These are phyloP conservation scores for Catharus bicknelli DNA, from an alignment of 2,113 vertebrate genomes.

Conservation along the genomic window DNA sequence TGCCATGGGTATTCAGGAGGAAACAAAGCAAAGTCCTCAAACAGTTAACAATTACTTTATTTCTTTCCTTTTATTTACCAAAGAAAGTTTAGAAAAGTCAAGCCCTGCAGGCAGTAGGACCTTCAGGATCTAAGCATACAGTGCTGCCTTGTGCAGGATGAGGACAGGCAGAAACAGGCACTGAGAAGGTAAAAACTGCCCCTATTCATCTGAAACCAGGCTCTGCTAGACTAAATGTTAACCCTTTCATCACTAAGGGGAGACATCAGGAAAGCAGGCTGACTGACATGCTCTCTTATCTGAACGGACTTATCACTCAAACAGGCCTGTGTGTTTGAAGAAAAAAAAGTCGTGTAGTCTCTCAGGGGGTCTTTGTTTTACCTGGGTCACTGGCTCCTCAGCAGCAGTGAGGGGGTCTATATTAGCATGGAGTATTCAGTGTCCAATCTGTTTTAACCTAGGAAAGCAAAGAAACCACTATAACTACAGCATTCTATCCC, in stretches of 20 bases:
- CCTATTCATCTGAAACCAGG: constrained; percentile 39
- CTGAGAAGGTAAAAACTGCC: constrained; percentile 29
- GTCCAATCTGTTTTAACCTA: not conserved
- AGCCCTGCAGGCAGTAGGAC: not conserved
- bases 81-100: not conserved
- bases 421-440: not conserved
- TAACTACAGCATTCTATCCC: not conserved
- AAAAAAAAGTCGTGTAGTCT: not conserved
- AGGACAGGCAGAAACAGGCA: constrained; percentile 1
- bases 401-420: not conserved
- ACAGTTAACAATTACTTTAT: not conserved
- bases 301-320: accelerated
- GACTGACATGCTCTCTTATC: not conserved
- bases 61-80: not conserved
- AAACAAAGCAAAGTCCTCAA: not conserved
- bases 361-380: not conserved
- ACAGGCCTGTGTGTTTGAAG: not conserved
- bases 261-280: not conserved
- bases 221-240: constrained; percentile 13
- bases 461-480: not conserved
- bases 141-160: constrained; percentile 44
- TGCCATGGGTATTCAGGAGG: not conserved
- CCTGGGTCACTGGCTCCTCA: not conserved
- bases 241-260: not conserved
- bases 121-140: not conserved